Evolutionary conservation across 2,888 invertebrate genomes (phyloP).

Genomic region (Drosophila longiperda): DNA sequence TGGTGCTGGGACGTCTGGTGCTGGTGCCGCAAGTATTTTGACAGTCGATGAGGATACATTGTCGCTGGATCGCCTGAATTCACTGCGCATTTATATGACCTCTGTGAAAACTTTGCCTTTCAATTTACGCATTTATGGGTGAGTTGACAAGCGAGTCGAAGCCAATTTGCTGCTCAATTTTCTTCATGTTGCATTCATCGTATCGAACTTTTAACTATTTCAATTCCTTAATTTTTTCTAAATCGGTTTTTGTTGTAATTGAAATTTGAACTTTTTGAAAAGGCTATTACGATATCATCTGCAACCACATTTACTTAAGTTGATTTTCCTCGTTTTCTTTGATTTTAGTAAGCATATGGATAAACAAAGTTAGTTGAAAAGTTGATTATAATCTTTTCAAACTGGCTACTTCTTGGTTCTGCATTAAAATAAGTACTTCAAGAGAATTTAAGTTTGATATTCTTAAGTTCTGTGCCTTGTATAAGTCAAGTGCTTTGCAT

Average conservation of each 20-base stretch:
- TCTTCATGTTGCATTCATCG: background rate
- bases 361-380: background rate
- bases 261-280: background rate
- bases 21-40: conserved; percentile 68
- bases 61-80: conserved; percentile 84
- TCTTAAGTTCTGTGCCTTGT: conserved; percentile 2
- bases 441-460: background rate
- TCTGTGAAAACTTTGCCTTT: conserved; percentile 85
- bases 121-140: conserved; percentile 85
- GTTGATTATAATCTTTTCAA: background rate
- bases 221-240: background rate
- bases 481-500: conserved; percentile 38
- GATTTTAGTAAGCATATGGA: background rate
- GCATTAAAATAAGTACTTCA: background rate
- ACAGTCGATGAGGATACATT: conserved; percentile 83
- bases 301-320: background rate
- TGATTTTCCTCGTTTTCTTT: background rate
- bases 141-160: conserved; percentile 61
- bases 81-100: conserved; percentile 85
- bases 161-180: conserved; percentile 35
- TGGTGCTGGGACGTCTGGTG: conserved; percentile 31
- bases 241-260: background rate
- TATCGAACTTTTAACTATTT: background rate
- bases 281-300: background rate
- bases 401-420: background rate